Evolutionary conservation across 1,140 invertebrate genomes (phyloP).

Genomic region (Oppia nitens): DNA sequence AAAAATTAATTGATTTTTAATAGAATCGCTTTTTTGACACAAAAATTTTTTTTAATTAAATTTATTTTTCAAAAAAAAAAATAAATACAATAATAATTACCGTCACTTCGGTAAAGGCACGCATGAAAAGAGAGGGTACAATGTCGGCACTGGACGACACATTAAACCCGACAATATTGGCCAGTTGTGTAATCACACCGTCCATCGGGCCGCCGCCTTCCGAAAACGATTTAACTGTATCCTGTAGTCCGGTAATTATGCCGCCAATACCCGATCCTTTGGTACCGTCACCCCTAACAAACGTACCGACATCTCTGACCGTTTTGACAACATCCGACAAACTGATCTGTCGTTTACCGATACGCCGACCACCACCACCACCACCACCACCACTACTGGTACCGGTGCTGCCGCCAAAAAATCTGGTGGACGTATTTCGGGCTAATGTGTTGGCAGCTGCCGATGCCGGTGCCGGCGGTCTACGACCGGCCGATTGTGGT

Average conservation of each 20-base stretch:
- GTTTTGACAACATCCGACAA: conserved; percentile 9
- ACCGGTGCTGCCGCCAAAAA: too few relatives aligned
- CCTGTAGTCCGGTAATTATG: conserved; percentile 10
- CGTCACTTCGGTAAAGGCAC: conserved; percentile 16
- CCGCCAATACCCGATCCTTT: conserved; percentile 7
- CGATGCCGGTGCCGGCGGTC: too few relatives aligned
- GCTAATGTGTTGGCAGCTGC: too few relatives aligned
- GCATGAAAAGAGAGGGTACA: conserved; percentile 13
- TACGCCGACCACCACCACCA: neutral
- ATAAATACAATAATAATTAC: too few relatives aligned
- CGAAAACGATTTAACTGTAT: conserved; percentile 1
- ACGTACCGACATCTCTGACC: conserved; percentile 5
- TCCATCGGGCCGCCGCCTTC: conserved; percentile 15
- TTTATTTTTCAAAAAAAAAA: too few relatives aligned
- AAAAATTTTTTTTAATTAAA: too few relatives aligned
- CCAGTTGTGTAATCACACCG: conserved; percentile 11
- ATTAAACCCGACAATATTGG: conserved; percentile 12
- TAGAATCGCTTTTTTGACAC: too few relatives aligned
- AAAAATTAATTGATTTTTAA: neutral
- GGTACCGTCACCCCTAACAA: conserved; percentile 6
- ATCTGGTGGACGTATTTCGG: too few relatives aligned
- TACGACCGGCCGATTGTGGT: too few relatives aligned
- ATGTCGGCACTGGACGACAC: conserved; percentile 11
- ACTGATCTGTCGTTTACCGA: conserved; percentile 7
- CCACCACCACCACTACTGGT: neutral